These are phyloP conservation scores for Psilopsiagon aymara DNA, from an alignment of 2,113 vertebrate species.

Conservation along the genomic window DNA sequence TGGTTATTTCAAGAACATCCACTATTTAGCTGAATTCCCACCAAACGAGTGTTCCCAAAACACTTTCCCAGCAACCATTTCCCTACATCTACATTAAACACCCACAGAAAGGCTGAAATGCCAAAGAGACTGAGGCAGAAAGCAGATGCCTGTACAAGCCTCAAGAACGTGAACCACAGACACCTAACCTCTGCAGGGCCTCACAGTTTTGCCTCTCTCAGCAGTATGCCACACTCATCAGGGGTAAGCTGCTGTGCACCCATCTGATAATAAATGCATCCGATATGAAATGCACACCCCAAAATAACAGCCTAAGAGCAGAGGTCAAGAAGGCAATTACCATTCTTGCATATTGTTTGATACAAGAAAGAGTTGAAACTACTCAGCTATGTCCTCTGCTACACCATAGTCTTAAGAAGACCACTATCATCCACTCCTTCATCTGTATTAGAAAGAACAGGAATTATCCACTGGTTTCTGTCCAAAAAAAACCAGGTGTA, in stretches of 20 bases:
- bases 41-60: background rate
- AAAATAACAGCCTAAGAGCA: background rate
- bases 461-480: background rate
- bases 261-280: background rate
- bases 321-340: background rate
- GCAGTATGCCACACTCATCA: background rate
- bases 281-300: background rate
- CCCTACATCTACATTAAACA: background rate
- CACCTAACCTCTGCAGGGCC: background rate
- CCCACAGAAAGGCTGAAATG: background rate
- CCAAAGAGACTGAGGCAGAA: background rate
- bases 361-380: background rate
- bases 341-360: background rate
- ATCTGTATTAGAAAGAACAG: background rate
- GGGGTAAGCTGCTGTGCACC: background rate
- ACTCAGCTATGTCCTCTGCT: background rate
- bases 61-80: background rate
- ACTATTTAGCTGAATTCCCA: background rate
- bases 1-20: background rate
- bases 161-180: background rate
- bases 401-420: background rate
- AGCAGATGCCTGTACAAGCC: fast-evolving
- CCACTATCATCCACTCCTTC: background rate
- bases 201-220: background rate
- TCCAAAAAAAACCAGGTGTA: background rate